phyloP scores from a whole-genome alignment of 2,113 vertebrate genomes.

The Felis chaus region DNA sequence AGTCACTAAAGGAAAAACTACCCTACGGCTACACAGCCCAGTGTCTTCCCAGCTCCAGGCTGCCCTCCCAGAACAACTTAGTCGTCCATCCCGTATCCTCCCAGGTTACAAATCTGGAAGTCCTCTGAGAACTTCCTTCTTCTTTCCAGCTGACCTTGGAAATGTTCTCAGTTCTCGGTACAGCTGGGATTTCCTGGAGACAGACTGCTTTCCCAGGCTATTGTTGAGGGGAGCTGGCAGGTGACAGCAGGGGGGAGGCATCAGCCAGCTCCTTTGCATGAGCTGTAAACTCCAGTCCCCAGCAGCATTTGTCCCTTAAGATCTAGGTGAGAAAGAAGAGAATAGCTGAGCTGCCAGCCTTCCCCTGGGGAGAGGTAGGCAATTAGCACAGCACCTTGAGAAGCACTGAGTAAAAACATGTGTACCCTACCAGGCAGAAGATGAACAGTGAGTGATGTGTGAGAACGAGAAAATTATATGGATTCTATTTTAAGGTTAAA shows the following conservation, averaged over 20 bases:
- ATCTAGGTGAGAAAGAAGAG: neutral
- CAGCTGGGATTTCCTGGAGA: neutral
- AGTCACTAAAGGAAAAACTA: neutral
- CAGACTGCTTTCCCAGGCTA: neutral
- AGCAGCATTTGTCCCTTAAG: neutral
- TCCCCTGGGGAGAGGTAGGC: neutral
- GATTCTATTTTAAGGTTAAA: slow-evolving; percentile 57
- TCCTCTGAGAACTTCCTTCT: neutral
- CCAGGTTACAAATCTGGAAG: neutral
- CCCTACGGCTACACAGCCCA: neutral
- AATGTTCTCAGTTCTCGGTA: neutral
- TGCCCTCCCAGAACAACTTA: neutral
- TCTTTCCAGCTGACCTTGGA: neutral
- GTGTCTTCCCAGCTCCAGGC: neutral
- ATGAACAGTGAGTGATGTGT: neutral
- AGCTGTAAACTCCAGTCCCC: neutral
- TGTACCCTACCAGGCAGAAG: neutral
- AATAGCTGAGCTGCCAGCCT: neutral
- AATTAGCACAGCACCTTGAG: neutral
- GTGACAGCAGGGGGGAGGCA: too few relatives aligned
- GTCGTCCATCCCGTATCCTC: neutral
- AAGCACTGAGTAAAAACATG: neutral
- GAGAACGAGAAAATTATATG: slow-evolving; percentile 44
- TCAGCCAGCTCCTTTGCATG: neutral
- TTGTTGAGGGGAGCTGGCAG: neutral